A percentile compares a stretch with the other conserved stretches of the same genome.
Conservation (phyloP, 2,888 invertebrate genomes). For the Globia sparganii region DNA sequence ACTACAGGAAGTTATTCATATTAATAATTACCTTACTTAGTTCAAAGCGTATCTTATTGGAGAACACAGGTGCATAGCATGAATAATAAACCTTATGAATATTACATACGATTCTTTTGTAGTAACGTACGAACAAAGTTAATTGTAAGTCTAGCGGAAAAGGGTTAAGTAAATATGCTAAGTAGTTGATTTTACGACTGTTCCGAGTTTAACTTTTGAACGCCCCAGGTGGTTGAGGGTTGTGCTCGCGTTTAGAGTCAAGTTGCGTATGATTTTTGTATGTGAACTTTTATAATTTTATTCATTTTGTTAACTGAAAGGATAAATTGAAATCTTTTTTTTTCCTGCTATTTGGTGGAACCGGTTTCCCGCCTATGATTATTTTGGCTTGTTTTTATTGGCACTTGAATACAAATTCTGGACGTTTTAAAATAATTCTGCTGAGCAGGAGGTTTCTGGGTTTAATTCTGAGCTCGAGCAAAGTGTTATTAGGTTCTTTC, state of each 20-base stretch:
- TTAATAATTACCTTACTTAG: slow-evolving; percentile 60
- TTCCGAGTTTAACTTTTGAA: slow-evolving; percentile 55
- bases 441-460: too few species aligned
- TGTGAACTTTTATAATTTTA: slow-evolving; percentile 21
- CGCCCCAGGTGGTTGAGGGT: slow-evolving; percentile 45
- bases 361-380: not conserved
- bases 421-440: too few species aligned
- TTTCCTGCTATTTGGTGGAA: too few species aligned
- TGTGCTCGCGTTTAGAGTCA: slow-evolving; percentile 25
- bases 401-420: too few species aligned
- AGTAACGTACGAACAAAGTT: slow-evolving; percentile 58
- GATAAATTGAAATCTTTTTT: not conserved
- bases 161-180: slow-evolving; percentile 74
- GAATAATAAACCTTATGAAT: slow-evolving; percentile 76
- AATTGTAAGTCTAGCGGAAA: slow-evolving; percentile 64
- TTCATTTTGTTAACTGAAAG: slow-evolving; percentile 29
- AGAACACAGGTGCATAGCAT: slow-evolving; percentile 69
- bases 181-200: slow-evolving; percentile 70
- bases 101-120: slow-evolving; percentile 76
- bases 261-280: slow-evolving; percentile 36
- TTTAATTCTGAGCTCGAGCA: too few species aligned
- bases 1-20: slow-evolving; percentile 57
- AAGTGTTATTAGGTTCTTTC: too few species aligned
- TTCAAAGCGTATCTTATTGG: slow-evolving; percentile 61
- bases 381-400: not conserved